These are phyloP conservation scores for Antedon bifida DNA, from an alignment of 35 echinoderm and acorn worm genomes.

Conservation along the genomic window DNA sequence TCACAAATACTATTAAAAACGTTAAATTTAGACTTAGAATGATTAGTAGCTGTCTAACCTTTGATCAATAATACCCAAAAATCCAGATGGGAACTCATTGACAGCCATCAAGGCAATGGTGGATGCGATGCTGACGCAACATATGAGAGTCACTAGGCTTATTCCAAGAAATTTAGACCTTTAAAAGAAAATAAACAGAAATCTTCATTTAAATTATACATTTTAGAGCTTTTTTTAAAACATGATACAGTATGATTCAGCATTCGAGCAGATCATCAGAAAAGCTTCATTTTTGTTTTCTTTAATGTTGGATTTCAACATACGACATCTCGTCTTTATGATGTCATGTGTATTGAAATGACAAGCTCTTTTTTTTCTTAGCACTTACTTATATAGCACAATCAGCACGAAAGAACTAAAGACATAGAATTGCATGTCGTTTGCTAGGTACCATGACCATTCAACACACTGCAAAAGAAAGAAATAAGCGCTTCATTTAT, in stretches of 20 bases:
- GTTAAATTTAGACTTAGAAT: too few species aligned
- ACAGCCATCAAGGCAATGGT: conserved; percentile 19
- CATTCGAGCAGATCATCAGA: too few species aligned
- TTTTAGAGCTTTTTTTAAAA: too few species aligned
- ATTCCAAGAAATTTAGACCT: conserved; percentile 17
- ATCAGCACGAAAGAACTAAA: conserved; percentile 60
- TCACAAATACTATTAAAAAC: too few species aligned
- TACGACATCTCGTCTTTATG: too few species aligned
- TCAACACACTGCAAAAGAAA: conserved; percentile 42
- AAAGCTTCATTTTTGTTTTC: too few species aligned
- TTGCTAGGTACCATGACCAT: conserved; percentile 80
- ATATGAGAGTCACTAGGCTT: neutral
- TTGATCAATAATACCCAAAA: neutral
- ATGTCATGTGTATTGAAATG: too few species aligned
- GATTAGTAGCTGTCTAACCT: neutral
- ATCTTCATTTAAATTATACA: too few species aligned
- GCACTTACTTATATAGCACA: conserved; percentile 47
- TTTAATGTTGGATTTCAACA: too few species aligned
- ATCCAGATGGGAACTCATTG: conserved; percentile 5
- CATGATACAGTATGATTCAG: too few species aligned
- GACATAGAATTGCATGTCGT: conserved; percentile 80
- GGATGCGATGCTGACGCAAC: conserved; percentile 1
- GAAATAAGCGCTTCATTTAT: conserved; percentile 17
- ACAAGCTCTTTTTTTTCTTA: too few species aligned
- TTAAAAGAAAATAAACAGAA: neutral